phyloP scores from a whole-genome alignment of 2,888 invertebrate genomes.

The Torymus texanus region DNA sequence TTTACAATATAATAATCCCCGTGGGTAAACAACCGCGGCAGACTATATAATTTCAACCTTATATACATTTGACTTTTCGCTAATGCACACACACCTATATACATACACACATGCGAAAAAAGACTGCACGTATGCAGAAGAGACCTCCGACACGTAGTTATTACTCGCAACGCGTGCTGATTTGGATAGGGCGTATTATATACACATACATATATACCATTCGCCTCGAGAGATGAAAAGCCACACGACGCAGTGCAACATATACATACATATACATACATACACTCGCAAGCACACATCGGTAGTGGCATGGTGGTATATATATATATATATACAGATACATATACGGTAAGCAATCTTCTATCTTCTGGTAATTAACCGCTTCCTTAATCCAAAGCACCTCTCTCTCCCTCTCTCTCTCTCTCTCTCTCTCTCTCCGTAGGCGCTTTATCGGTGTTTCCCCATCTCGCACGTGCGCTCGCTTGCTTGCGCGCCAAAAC shows the following conservation, averaged over 20 bases:
- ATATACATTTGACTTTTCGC: too few relatives aligned
- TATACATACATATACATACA: too few relatives aligned
- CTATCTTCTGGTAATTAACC: slow-evolving; percentile 70
- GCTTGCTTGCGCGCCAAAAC: slow-evolving; percentile 59
- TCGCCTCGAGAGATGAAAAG: too few relatives aligned
- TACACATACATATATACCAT: neutral
- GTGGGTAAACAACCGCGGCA: too few relatives aligned
- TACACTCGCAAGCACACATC: too few relatives aligned
- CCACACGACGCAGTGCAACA: too few relatives aligned
- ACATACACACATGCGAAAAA: neutral
- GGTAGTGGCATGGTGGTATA: neutral
- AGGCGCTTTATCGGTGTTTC: slow-evolving; percentile 61
- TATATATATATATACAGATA: too few relatives aligned
- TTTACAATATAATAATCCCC: too few relatives aligned
- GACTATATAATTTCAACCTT: too few relatives aligned
- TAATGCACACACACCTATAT: too few relatives aligned
- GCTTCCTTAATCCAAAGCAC: slow-evolving; percentile 70
- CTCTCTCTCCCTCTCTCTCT: slow-evolving; percentile 64
- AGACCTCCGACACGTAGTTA: slow-evolving; percentile 27
- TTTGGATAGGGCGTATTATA: slow-evolving; percentile 22
- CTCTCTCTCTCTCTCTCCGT: slow-evolving; percentile 66
- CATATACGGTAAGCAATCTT: slow-evolving; percentile 28
- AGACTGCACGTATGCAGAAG: neutral
- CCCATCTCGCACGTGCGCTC: slow-evolving; percentile 58
- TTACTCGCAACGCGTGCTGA: slow-evolving; percentile 13